Conservation (phyloP, 2,113 vertebrate genomes). For the Calidris pygmaea region DNA sequence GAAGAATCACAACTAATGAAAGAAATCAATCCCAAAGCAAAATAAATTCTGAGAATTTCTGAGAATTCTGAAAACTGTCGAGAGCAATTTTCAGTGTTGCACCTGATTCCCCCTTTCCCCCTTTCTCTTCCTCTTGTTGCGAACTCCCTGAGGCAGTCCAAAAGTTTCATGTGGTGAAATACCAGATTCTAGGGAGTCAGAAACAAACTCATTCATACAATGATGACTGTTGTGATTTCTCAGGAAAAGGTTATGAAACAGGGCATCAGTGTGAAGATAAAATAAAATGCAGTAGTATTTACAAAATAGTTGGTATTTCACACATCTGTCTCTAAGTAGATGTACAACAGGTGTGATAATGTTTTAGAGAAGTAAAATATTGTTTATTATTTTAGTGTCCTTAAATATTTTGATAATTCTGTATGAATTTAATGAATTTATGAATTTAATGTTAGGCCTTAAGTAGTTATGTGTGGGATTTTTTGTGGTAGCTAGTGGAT, state of each 20-base stretch:
- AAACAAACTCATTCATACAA: neutral
- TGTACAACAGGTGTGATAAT: neutral
- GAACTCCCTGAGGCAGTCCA: neutral
- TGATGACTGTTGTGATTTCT: neutral
- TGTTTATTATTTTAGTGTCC: neutral
- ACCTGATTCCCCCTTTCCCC: fast-evolving
- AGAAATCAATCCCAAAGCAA: neutral
- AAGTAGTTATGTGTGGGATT: neutral
- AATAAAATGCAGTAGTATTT: neutral
- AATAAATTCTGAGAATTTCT: neutral
- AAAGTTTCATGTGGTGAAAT: neutral
- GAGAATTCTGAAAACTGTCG: neutral
- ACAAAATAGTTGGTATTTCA: neutral
- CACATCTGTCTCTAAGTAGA: neutral
- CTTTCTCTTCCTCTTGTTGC: neutral
- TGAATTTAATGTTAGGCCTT: neutral
- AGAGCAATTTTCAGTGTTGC: neutral
- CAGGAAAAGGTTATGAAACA: neutral
- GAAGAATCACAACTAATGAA: neutral
- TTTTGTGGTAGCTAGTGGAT: neutral
- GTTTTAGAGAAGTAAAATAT: neutral
- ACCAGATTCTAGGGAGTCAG: neutral
- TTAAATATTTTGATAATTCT: neutral
- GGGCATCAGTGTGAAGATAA: neutral
- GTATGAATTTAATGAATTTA: neutral